Evolutionary conservation across 2,797 vertebrate genomes (phyloP), one percentile per base, ranked within the genome.

Genomic region (Mergus octosetaceus): DNA sequence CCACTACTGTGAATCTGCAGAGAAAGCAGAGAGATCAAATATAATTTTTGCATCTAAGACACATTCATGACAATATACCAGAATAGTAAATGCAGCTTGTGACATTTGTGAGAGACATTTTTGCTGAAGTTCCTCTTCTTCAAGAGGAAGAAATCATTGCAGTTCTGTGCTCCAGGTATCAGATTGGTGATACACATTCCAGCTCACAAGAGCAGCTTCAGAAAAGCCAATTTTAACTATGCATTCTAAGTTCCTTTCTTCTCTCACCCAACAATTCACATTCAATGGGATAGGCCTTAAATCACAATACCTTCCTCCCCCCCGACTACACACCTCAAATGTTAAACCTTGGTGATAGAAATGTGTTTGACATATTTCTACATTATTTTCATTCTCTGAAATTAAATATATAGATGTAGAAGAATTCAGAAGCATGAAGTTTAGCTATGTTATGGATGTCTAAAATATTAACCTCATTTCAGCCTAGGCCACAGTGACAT

Each of bases 21-120:
- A 88, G 57, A 74, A 95, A 81, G 76, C 4, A 6, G 47, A 81
- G 49, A 89, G 60, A 94, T 90, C 79, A 93, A 90, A 86, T 68
- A 64, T 11, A 19, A 78, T 76, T 93, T 94, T 69, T 76, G 64
- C 91, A 88, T 93, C 71, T 61, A 62, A 92, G 82, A 53, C 77
- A 85, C 74, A 82, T 43, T 80, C 60, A 81, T 78, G 85, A 70
- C 66, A 86, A 49, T 53, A 66, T 21, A 78, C 22, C 66, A 86
- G 53, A 91, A 93, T 43, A 84, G 76, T 47, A 92, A 91, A 84
- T 74, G 71, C 0, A 10, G 76, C 66, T 90, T 41, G 56, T 62
- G 77, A 60, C 74, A 91, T 61, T 87, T 5, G 2, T 34, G 22
- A 45, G 43, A 77, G 20, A 24, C 12, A 76, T 60, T 84, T 87